Conservation (phyloP, 1,140 invertebrate genomes). For the Leptonema lineaticorne region DNA sequence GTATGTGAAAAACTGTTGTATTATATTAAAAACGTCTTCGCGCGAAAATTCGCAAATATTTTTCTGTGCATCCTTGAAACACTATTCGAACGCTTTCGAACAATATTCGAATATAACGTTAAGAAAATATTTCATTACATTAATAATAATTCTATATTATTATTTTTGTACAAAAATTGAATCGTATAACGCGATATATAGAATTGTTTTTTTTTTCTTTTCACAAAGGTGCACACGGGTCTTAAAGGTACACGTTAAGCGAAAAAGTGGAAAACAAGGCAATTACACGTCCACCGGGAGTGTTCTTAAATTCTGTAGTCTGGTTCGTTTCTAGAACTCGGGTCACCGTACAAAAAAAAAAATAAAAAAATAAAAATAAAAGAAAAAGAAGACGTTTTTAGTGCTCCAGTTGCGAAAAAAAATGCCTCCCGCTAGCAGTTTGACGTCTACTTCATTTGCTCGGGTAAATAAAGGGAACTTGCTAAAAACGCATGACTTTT, state of each 20-base stretch:
- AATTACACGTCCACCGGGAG: conserved; percentile 11
- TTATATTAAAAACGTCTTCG: too few species aligned
- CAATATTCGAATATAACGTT: too few species aligned
- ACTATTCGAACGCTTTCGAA: too few species aligned
- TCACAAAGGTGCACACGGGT: not conserved
- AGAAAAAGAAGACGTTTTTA: conserved; percentile 11
- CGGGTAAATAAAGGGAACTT: conserved; percentile 24
- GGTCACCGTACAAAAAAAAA: not conserved
- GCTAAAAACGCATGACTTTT: conserved; percentile 25
- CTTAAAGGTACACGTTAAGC: not conserved
- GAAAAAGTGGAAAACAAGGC: not conserved
- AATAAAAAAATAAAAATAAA: too few species aligned
- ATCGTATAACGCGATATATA: too few species aligned
- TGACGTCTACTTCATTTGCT: conserved; percentile 32
- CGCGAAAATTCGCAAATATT: too few species aligned
- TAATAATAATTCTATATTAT: too few species aligned
- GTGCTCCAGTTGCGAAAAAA: conserved; percentile 10
- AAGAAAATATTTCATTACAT: too few species aligned
- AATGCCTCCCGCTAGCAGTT: conserved; percentile 4
- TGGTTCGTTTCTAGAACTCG: not conserved
- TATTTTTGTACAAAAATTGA: too few species aligned
- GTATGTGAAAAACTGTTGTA: conserved; percentile 23
- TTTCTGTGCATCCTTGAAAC: too few species aligned
- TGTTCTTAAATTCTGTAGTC: not conserved
- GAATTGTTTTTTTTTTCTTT: too few species aligned